phyloP scores from a whole-genome alignment of 2,113 vertebrate species.

The Myiozetetes cayanensis region DNA sequence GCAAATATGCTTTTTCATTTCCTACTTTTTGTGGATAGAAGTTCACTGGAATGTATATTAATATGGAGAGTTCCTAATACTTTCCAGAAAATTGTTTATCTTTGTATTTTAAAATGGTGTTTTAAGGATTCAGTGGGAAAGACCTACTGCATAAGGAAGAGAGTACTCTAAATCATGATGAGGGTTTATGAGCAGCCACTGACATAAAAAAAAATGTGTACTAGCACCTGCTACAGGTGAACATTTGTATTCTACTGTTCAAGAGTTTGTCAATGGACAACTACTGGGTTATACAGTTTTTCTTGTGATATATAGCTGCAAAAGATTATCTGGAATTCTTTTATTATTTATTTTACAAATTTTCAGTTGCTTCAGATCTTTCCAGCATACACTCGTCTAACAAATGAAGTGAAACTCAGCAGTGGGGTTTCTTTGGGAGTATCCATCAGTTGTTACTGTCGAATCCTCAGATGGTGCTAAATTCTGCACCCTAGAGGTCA shows the following conservation, averaged over 20 bases:
- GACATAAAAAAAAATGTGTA: not conserved
- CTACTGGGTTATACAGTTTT: not conserved
- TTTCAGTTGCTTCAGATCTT: not conserved
- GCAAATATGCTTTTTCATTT: not conserved
- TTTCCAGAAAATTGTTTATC: not conserved
- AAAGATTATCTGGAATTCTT: not conserved
- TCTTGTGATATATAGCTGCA: not conserved
- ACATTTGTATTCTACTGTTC: not conserved
- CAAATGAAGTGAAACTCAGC: not conserved
- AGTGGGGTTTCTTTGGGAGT: rapidly evolving
- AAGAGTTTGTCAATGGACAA: not conserved
- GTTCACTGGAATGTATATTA: not conserved
- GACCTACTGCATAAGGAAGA: not conserved
- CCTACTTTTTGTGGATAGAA: not conserved
- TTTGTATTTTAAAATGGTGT: not conserved
- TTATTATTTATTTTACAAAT: not conserved
- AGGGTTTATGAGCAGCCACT: not conserved
- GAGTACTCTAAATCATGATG: not conserved
- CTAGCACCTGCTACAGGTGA: not conserved
- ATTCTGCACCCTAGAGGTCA: not conserved
- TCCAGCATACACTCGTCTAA: not conserved
- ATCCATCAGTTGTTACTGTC: not conserved
- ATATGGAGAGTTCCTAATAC: not conserved
- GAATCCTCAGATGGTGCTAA: not conserved
- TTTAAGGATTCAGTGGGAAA: not conserved